Conservation (phyloP, 2,113 vertebrate genomes). For the Jacana jacana region DNA sequence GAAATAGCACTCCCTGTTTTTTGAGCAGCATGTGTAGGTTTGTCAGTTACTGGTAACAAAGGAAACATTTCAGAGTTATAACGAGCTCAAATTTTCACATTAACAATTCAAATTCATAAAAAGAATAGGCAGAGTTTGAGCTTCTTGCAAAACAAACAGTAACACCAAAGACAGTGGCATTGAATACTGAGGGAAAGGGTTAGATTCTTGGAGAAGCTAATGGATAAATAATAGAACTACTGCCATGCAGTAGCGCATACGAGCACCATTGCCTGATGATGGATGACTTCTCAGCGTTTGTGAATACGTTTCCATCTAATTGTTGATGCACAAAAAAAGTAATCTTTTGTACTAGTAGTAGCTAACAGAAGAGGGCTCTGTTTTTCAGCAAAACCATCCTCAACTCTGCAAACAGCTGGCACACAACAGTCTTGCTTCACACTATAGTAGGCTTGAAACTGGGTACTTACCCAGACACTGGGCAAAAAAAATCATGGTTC, state of each 20-base stretch:
- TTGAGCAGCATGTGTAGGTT: not conserved
- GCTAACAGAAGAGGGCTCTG: conserved; percentile 25
- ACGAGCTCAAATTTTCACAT: conserved; percentile 38
- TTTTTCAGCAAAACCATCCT: not conserved
- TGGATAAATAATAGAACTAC: not conserved
- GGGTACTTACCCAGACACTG: not conserved
- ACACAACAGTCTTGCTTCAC: not conserved
- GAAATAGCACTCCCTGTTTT: conserved; percentile 29
- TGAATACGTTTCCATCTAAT: not conserved
- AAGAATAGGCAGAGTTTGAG: not conserved
- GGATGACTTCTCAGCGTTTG: not conserved
- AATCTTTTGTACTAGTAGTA: not conserved
- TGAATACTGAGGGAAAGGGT: not conserved
- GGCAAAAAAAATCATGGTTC: not conserved
- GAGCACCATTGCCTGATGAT: not conserved
- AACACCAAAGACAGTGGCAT: not conserved
- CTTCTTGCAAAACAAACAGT: not conserved
- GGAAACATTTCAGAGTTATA: conserved; percentile 41
- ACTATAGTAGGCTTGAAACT: not conserved
- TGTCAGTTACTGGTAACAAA: conserved; percentile 52
- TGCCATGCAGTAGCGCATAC: not conserved
- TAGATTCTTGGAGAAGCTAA: not conserved
- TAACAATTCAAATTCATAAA: conserved; percentile 43
- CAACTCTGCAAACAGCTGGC: not conserved
- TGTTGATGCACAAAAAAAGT: not conserved